Conservation (phyloP, 2,797 vertebrate species). For the Poecilia gillii region DNA sequence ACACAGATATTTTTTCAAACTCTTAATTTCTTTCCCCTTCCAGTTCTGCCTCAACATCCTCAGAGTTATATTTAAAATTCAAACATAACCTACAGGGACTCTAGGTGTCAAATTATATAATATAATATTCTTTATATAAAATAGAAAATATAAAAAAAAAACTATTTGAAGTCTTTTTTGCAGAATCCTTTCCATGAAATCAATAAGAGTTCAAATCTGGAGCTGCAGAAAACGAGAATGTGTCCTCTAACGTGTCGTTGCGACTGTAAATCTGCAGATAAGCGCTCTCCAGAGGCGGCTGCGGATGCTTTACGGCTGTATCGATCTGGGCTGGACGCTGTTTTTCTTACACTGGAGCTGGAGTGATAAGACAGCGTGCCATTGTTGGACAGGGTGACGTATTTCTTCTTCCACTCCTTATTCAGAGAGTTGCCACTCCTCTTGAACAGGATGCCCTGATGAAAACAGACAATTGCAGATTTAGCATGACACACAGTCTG, state of each 20-base stretch:
- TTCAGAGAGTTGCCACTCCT: conserved; percentile 96
- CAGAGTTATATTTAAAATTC: too few relatives aligned
- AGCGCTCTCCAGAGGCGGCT: background rate
- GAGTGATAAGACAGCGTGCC: conserved; percentile 93
- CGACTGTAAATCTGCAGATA: conserved; percentile 25
- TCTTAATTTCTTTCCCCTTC: too few relatives aligned
- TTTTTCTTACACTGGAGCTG: conserved; percentile 89
- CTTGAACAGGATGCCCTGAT: conserved; percentile 92
- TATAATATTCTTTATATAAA: too few relatives aligned
- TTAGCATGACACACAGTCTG: background rate
- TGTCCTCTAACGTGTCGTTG: background rate
- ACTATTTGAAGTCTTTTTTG: background rate
- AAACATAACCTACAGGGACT: too few relatives aligned
- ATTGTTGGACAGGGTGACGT: conserved; percentile 92
- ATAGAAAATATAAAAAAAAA: too few relatives aligned
- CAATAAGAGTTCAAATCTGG: background rate
- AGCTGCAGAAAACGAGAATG: background rate
- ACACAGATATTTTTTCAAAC: too few relatives aligned
- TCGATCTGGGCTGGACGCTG: conserved; percentile 23
- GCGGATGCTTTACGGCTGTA: conserved; percentile 27
- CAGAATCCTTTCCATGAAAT: background rate
- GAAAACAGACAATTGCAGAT: conserved; percentile 32
- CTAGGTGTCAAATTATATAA: too few relatives aligned
- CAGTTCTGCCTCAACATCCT: too few relatives aligned
- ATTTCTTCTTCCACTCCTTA: conserved; percentile 99